phyloP scores from a whole-genome alignment of 2,113 vertebrate genomes.

The Protomyctophum bolini region DNA sequence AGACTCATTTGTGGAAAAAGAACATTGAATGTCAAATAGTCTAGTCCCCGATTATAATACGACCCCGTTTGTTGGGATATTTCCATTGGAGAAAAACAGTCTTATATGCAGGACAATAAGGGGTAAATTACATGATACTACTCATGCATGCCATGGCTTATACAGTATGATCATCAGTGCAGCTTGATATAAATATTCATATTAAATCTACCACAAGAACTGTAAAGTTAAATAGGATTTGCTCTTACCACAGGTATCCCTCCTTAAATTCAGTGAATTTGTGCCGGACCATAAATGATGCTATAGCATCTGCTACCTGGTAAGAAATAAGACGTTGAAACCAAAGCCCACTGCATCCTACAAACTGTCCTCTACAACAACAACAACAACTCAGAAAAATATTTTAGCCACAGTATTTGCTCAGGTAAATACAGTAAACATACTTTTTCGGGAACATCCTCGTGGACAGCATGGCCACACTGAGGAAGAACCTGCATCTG shows the following conservation, averaged over 20 bases:
- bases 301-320: constrained; percentile 95
- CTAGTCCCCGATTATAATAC: too few species aligned
- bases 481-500: constrained; percentile 99
- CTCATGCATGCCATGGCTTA: too few species aligned
- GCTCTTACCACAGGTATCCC: constrained; percentile 92
- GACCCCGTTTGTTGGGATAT: too few species aligned
- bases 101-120: too few species aligned
- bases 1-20: too few species aligned
- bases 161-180: too few species aligned
- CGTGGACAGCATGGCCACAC: constrained; percentile 98
- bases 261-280: constrained; percentile 95
- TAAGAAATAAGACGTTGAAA: background rate
- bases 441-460: constrained; percentile 97
- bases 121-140: too few species aligned
- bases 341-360: background rate
- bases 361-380: background rate
- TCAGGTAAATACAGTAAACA: constrained; percentile 18
- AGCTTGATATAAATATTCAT: too few species aligned
- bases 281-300: constrained; percentile 95
- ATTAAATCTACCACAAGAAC: too few species aligned
- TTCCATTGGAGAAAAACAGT: too few species aligned
- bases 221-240: too few species aligned
- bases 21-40: too few species aligned
- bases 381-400: background rate
- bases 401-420: background rate